phyloP scores from a whole-genome alignment of 2,113 vertebrate species.

The Melanerpes aurifrons region DNA sequence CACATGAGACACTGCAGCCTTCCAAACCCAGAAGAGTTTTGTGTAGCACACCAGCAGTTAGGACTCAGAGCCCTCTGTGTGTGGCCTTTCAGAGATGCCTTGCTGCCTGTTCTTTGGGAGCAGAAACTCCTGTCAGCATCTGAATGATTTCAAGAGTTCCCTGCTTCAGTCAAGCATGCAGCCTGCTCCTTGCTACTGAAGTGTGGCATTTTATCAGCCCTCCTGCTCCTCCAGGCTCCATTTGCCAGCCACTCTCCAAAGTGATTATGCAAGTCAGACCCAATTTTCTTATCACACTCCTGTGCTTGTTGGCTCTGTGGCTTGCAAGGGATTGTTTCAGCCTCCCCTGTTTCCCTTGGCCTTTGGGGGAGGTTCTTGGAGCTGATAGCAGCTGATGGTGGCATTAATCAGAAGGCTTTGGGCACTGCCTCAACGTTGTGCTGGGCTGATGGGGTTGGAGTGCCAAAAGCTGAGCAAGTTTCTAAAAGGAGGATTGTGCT shows the following conservation, averaged over 20 bases:
- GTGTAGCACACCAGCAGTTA: neutral
- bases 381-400: slow-evolving; percentile 46
- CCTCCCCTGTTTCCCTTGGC: slow-evolving; percentile 57
- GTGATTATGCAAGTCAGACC: slow-evolving; percentile 42
- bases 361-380: neutral
- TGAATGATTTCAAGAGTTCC: slow-evolving; percentile 62
- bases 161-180: neutral
- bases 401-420: slow-evolving; percentile 42
- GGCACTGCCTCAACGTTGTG: slow-evolving; percentile 30
- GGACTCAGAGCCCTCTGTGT: slow-evolving; percentile 52
- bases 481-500: slow-evolving; percentile 68
- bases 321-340: slow-evolving; percentile 31
- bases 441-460: slow-evolving; percentile 41
- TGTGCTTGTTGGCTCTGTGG: slow-evolving; percentile 2
- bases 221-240: slow-evolving; percentile 16
- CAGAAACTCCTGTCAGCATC: slow-evolving; percentile 60
- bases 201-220: slow-evolving; percentile 23
- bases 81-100: slow-evolving; percentile 38
- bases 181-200: neutral
- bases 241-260: slow-evolving; percentile 13
- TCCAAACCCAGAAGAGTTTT: slow-evolving; percentile 62
- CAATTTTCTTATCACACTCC: slow-evolving; percentile 45
- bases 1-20: slow-evolving; percentile 41
- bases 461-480: slow-evolving; percentile 63
- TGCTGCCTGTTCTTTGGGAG: slow-evolving; percentile 36